These are phyloP conservation scores for Oreohelix idahoensis DNA, from an alignment of 1,140 invertebrate genomes.

Conservation along the genomic window DNA sequence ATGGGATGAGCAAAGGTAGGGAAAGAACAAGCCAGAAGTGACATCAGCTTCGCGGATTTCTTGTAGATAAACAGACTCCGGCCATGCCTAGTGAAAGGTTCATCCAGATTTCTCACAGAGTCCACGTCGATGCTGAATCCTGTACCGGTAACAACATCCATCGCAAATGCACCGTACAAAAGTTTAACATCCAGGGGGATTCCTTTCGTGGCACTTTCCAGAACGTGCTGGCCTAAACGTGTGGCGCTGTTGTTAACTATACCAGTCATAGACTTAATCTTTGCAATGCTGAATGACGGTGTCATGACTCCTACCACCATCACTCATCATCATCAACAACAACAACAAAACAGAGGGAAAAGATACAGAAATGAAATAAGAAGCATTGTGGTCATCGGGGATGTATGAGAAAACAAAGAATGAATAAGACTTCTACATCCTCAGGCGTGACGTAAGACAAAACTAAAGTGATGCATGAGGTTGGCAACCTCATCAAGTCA, in stretches of 20 bases:
- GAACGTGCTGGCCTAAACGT: not conserved
- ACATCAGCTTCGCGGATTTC: not conserved
- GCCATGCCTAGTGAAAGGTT: constrained; percentile 57
- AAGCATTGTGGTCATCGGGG: no score
- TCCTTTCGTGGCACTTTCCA: not conserved
- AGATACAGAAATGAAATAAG: no score
- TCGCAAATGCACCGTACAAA: constrained; percentile 72
- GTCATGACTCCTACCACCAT: no score
- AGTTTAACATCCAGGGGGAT: not conserved
- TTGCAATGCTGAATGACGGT: constrained; percentile 76
- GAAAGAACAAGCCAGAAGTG: not conserved
- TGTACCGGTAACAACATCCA: constrained; percentile 77
- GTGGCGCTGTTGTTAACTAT: not conserved
- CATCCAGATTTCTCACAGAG: constrained; percentile 73
- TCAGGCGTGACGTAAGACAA: no score
- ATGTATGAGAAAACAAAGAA: no score
- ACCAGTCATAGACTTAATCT: constrained; percentile 75
- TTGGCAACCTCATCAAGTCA: no score
- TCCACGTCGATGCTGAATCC: constrained; percentile 77
- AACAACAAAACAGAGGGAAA: no score
- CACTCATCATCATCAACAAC: no score
- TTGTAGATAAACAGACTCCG: constrained; percentile 47
- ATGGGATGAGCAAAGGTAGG: not conserved
- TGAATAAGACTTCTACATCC: no score
- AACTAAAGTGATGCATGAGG: no score